phyloP scores from a whole-genome alignment of 2,888 invertebrate species.

The Drosophila histrio region DNA sequence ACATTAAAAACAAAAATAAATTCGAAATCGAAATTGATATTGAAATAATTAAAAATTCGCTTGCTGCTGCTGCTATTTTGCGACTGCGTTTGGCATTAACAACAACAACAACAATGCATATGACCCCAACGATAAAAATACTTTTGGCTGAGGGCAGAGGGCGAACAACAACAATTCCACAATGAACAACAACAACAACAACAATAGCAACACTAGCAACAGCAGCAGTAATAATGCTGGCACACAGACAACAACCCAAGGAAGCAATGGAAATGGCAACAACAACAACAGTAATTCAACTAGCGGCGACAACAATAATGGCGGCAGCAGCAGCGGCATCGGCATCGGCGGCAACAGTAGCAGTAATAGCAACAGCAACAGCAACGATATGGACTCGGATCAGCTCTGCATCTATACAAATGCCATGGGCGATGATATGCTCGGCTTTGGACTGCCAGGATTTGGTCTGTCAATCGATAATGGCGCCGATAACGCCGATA shows the following conservation, averaged over 20 bases:
- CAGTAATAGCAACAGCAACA: constrained; percentile 47
- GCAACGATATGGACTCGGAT: constrained; percentile 54
- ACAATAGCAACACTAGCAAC: constrained; percentile 42
- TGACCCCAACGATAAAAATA: constrained; percentile 12
- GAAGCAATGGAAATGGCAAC: constrained; percentile 28
- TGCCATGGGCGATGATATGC: constrained; percentile 53
- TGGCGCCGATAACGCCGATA: constrained; percentile 32
- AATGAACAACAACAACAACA: constrained; percentile 37
- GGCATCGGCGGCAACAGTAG: constrained; percentile 44
- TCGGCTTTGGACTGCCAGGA: constrained; percentile 49
- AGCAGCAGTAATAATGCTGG: constrained; percentile 32
- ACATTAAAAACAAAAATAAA: constrained; percentile 18
- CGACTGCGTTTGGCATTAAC: constrained; percentile 36
- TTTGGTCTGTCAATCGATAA: constrained; percentile 54
- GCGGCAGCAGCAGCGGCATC: constrained; percentile 36
- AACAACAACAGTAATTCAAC: constrained; percentile 20
- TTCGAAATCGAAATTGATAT: constrained; percentile 8
- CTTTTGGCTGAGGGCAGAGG: constrained; percentile 42
- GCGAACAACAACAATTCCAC: constrained; percentile 50
- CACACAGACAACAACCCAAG: constrained; percentile 1
- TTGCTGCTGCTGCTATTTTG: constrained; percentile 56
- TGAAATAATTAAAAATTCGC: constrained; percentile 28
- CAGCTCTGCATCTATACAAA: constrained; percentile 51
- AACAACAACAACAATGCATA: constrained; percentile 5
- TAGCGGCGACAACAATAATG: constrained; percentile 15